Conservation (phyloP, 2,113 vertebrate species). For the Semnornis frantzii region DNA sequence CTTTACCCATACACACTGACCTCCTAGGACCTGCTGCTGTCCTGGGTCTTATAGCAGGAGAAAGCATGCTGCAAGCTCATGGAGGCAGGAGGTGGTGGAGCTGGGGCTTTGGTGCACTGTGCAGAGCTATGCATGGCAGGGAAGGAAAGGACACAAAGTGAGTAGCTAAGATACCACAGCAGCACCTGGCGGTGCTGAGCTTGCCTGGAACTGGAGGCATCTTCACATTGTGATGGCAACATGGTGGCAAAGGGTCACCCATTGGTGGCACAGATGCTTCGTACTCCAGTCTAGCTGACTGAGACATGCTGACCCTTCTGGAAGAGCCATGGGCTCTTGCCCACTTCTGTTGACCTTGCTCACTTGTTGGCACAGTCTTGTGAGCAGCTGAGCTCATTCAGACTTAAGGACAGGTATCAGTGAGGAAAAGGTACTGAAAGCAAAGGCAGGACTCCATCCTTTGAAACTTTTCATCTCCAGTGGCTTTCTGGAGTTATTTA, state of each 20-base stretch:
- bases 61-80: neutral
- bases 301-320: neutral
- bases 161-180: neutral
- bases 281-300: accelerated
- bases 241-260: neutral
- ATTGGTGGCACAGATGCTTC: accelerated
- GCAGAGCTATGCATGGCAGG: neutral
- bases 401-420: neutral
- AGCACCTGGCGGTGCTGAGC: neutral
- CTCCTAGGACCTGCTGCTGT: neutral
- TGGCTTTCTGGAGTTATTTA: neutral
- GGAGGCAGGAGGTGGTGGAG: neutral
- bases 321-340: neutral
- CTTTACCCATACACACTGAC: accelerated
- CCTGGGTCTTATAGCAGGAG: neutral
- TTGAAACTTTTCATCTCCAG: neutral
- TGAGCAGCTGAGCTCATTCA: neutral
- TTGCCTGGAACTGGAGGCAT: neutral
- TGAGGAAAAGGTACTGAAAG: neutral
- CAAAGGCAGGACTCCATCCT: neutral
- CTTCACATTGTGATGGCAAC: neutral
- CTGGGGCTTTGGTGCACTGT: accelerated
- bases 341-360: neutral
- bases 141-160: neutral
- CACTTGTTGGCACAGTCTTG: neutral